A percentile compares a stretch with the other conserved stretches of the same genome.
Evolutionary conservation across 2,888 invertebrate genomes (phyloP).

Genomic region (Thumatha senex): DNA sequence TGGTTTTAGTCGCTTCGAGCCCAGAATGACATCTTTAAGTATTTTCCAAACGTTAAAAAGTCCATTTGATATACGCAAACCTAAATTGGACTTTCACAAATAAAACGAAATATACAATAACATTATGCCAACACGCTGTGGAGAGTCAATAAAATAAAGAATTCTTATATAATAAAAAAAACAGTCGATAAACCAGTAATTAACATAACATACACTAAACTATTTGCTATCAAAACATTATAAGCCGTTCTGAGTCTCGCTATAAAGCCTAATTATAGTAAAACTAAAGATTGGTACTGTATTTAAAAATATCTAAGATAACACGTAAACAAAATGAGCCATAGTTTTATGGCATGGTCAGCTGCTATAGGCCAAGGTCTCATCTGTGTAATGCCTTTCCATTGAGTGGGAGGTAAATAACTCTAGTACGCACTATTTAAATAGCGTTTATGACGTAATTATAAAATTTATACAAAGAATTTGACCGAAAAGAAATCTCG

Average conservation of each 20-base stretch:
- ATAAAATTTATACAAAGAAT: no score
- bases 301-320: conserved; percentile 25
- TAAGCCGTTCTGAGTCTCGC: neutral
- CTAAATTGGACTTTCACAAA: no score
- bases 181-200: neutral
- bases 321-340: conserved; percentile 26
- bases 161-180: no score
- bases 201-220: neutral
- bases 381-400: conserved; percentile 16
- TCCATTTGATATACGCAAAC: no score
- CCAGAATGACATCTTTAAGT: no score
- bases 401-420: conserved; percentile 10
- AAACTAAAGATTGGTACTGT: conserved; percentile 15
- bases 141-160: no score
- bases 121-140: no score
- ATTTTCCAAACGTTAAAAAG: no score
- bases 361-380: conserved; percentile 29
- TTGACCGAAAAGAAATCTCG: no score
- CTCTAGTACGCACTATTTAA: neutral
- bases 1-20: no score
- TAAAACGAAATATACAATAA: no score
- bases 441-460: no score
- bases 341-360: conserved; percentile 21
- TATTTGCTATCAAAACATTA: conserved; percentile 2
- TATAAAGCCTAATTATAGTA: conserved; percentile 5